Base-by-base conservation (phyloP, 2,113 vertebrate genomes). In the Porphyrio hochstetteri region DNA sequence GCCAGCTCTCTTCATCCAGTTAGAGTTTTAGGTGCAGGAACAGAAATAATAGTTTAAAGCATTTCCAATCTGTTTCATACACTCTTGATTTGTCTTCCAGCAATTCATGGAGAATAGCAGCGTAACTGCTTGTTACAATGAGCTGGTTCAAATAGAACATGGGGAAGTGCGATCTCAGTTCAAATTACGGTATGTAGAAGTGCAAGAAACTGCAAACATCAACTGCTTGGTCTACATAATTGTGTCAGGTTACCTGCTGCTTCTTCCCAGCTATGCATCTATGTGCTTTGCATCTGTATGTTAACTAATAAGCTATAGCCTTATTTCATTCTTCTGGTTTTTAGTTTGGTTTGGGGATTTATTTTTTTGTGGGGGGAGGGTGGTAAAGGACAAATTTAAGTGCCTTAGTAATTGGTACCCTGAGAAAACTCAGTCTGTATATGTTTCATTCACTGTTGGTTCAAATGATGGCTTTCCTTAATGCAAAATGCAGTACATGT, bases 121-220 rank as follows among this genome's bases (percentile, higher is more conserved):
- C 33, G 95, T 99, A 92, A 98, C 98, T 40, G 98, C 98, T 90
- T 99, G 99, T 97, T 99, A 99, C 96, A 99, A 99, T 93, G 99
- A 99, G 96, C 98, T 99, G 95, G 78, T 99, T 82, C 99, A 99
- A 97, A 98, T 99, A 91, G 99, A 99, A 90, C 98, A 98, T 0
- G 99, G 99, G 56, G 99, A 99, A 96, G 99, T 99, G 94, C 98
- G 98, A 86, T 99, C 99, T 92, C 99, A 98, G 95, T 99, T 99
- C 97, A 99, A 99, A 97, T 97, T 99, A 97, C 98, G 99, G 99
- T 99, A 99, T 5, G 97, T 98, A 85, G 29, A 95, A 80, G 59
- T 48, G 25, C 59, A 71, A 95, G 78, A 78, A 82, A 71, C 53
- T 57, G 27, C 59, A 86, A 38, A 57, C 20, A 36, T 64, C 52